Evolutionary conservation across 2,113 vertebrate genomes (phyloP).

Genomic region (Sitta europaea): DNA sequence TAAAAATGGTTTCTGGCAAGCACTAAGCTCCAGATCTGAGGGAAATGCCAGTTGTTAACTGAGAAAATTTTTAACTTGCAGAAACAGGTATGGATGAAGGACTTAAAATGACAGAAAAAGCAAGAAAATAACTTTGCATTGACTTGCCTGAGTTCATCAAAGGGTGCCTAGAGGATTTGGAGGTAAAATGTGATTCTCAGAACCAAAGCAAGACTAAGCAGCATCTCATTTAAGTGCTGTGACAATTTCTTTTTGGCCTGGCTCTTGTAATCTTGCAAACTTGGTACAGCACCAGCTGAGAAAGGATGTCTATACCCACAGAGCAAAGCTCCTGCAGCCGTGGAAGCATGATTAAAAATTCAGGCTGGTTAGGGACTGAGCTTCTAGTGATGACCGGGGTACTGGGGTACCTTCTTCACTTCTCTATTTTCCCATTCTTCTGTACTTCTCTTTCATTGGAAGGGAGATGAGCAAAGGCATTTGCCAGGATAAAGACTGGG

Average conservation of each 20-base stretch:
- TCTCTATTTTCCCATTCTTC: neutral
- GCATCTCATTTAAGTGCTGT: neutral
- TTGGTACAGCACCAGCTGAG: neutral
- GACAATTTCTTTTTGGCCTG: neutral
- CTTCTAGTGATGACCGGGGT: rapidly evolving
- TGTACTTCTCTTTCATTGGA: neutral
- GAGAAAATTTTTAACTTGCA: constrained; percentile 16
- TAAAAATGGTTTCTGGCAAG: neutral
- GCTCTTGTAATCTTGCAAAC: neutral
- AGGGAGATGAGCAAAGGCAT: neutral
- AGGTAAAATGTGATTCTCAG: neutral
- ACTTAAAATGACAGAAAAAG: neutral
- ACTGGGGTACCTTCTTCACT: neutral
- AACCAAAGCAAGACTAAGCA: neutral
- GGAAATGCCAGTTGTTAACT: neutral
- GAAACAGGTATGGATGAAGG: neutral
- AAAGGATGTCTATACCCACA: neutral
- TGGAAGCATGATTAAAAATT: neutral
- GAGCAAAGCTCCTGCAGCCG: neutral
- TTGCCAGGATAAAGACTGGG: neutral
- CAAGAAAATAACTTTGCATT: neutral
- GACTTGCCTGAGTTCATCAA: neutral
- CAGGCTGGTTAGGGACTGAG: neutral
- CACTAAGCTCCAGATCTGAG: neutral
- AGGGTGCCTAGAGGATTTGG: neutral